Evolutionary conservation across 2,113 vertebrate genomes (phyloP).

Genomic region (Tetraodon nigroviridis): DNA sequence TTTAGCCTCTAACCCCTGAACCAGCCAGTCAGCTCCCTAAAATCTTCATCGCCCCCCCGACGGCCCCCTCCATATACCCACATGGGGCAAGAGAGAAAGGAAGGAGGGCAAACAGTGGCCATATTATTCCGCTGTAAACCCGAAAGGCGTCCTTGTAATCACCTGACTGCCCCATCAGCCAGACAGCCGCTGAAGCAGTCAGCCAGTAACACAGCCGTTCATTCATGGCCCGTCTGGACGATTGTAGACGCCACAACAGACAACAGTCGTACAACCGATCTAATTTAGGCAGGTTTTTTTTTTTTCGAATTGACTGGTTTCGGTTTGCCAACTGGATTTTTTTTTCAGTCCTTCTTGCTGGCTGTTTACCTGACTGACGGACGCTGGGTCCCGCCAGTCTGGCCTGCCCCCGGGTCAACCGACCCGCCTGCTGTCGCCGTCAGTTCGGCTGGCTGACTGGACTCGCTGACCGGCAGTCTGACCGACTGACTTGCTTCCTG

Average conservation of each 20-base stretch:
- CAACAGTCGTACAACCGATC: too few relatives aligned
- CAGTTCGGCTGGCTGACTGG: slow-evolving; percentile 23
- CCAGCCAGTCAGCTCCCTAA: slow-evolving; percentile 67
- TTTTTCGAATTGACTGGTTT: too few relatives aligned
- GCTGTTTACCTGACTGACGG: too few relatives aligned
- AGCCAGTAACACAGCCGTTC: slow-evolving; percentile 15
- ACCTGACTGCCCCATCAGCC: slow-evolving; percentile 46
- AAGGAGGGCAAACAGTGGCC: slow-evolving; percentile 51
- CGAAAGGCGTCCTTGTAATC: slow-evolving; percentile 65
- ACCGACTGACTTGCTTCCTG: slow-evolving; percentile 39
- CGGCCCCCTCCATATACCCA: slow-evolving; percentile 39
- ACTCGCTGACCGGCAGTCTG: too few relatives aligned
- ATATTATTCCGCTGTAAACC: slow-evolving; percentile 65
- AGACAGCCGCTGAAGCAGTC: slow-evolving; percentile 30
- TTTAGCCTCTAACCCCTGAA: slow-evolving; percentile 74
- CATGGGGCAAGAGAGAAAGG: slow-evolving; percentile 41
- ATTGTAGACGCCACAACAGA: too few relatives aligned
- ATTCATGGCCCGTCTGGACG: slow-evolving; percentile 26
- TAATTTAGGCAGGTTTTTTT: too few relatives aligned
- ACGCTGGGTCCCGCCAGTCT: slow-evolving; percentile 27
- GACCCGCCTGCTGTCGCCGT: slow-evolving; percentile 25
- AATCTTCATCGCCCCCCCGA: slow-evolving; percentile 71
- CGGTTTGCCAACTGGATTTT: too few relatives aligned
- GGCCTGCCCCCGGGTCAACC: slow-evolving; percentile 9
- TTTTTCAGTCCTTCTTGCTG: too few relatives aligned